phyloP scores from a whole-genome alignment of 2,797 vertebrate species.

The Ctenosaura bakeri region DNA sequence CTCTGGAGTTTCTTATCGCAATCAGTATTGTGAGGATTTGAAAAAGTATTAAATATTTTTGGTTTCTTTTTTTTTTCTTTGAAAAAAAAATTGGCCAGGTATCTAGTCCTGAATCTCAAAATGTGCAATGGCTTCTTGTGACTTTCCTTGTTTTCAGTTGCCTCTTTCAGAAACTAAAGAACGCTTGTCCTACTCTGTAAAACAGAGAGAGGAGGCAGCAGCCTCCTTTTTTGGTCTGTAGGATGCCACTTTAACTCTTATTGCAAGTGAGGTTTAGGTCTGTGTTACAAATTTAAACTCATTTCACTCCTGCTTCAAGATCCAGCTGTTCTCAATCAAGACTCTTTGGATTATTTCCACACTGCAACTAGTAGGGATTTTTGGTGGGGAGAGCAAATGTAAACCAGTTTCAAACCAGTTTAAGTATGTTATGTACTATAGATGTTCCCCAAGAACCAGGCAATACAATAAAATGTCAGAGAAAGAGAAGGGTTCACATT shows the following conservation, averaged over 20 bases:
- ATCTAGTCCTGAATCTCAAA: slow-evolving; percentile 70
- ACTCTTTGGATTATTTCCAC: too few species aligned
- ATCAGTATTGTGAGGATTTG: slow-evolving; percentile 64
- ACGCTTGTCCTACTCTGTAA: background rate
- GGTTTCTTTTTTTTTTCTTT: slow-evolving; percentile 43
- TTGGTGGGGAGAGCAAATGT: background rate
- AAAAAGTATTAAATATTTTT: slow-evolving; percentile 71
- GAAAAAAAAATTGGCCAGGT: background rate
- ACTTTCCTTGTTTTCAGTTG: slow-evolving; percentile 22
- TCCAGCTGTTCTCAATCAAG: background rate
- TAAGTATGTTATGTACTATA: background rate
- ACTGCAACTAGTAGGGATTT: slow-evolving; percentile 39
- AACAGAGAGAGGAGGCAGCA: too few species aligned
- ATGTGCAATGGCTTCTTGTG: slow-evolving; percentile 20
- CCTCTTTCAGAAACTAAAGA: background rate
- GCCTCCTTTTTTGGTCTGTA: background rate
- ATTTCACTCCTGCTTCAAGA: background rate
- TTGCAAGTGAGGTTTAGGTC: background rate
- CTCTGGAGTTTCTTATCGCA: slow-evolving; percentile 67
- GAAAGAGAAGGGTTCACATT: background rate
- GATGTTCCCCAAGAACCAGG: too few species aligned
- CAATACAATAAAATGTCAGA: background rate
- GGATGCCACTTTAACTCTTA: background rate
- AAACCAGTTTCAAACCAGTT: background rate
- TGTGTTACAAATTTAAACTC: background rate